Conservation (phyloP, 2,797 vertebrate genomes). For the Myotis pilosus region DNA sequence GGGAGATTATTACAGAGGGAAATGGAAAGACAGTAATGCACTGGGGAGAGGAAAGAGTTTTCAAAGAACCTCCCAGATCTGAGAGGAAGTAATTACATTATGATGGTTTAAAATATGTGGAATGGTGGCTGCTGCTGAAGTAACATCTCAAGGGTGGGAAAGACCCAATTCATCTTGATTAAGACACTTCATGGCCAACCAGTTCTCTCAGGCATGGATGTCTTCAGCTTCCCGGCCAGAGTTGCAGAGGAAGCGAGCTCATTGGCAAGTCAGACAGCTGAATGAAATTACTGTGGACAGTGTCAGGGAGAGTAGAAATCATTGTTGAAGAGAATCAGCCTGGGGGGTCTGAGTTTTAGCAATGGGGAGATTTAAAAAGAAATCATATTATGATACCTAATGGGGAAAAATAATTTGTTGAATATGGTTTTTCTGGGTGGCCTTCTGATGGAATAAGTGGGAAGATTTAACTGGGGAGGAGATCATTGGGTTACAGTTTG, state of each 20-base stretch:
- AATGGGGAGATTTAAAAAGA: neutral
- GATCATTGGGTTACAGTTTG: neutral
- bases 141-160: neutral
- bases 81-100: slow-evolving; percentile 28
- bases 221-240: slow-evolving; percentile 26
- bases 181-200: neutral
- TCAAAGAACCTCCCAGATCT: neutral
- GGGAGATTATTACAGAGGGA: slow-evolving; percentile 23
- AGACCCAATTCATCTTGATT: slow-evolving; percentile 27
- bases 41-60: neutral
- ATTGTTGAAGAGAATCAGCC: neutral
- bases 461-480: neutral
- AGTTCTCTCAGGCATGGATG: slow-evolving; percentile 17
- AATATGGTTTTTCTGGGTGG: slow-evolving; percentile 4
- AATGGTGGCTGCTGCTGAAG: neutral
- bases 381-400: slow-evolving; percentile 6
- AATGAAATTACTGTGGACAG: neutral
- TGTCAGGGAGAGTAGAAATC: neutral
- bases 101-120: neutral
- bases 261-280: slow-evolving; percentile 13
- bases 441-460: slow-evolving; percentile 14
- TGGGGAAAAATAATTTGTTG: neutral
- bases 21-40: slow-evolving; percentile 28
- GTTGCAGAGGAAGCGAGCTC: neutral
- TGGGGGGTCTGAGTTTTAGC: slow-evolving; percentile 3